These are phyloP conservation scores for Laticauda colubrina DNA, from an alignment of 2,113 vertebrate genomes.

Conservation along the genomic window DNA sequence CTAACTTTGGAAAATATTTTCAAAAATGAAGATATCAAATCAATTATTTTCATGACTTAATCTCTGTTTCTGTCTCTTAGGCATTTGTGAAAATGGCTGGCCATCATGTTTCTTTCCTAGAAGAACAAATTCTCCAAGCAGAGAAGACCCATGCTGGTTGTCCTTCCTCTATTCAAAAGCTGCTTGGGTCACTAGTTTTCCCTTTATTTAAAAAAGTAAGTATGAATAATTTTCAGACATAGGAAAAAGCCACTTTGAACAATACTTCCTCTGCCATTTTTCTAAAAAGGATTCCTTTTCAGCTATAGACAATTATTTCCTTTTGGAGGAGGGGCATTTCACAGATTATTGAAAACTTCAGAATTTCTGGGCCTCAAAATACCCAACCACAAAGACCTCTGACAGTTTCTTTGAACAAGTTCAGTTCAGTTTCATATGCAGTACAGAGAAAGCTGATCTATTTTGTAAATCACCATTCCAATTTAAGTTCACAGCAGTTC, in stretches of 20 bases:
- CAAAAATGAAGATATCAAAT: background rate
- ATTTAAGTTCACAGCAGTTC: background rate
- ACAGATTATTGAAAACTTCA: background rate
- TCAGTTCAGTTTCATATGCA: background rate
- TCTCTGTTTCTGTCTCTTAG: slow-evolving; percentile 33
- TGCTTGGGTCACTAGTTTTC: slow-evolving; percentile 39
- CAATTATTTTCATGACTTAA: background rate
- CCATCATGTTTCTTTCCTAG: slow-evolving; percentile 51
- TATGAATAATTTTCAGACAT: slow-evolving; percentile 26
- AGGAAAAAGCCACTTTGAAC: background rate
- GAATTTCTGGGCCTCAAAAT: background rate
- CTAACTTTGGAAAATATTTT: background rate
- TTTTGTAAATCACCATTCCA: background rate
- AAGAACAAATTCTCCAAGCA: slow-evolving; percentile 56
- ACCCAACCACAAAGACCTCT: background rate
- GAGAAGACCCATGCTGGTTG: slow-evolving; percentile 49
- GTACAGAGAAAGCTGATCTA: background rate
- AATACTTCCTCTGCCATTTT: background rate
- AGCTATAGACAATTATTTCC: background rate
- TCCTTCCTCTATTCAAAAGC: slow-evolving; percentile 37
- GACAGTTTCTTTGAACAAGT: background rate
- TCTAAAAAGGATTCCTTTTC: background rate
- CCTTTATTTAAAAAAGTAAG: slow-evolving; percentile 53
- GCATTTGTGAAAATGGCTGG: slow-evolving; percentile 68
- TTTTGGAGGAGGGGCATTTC: background rate